Evolutionary conservation across 2,113 vertebrate species (phyloP).

Genomic region (Forbesichthys papilliferus): DNA sequence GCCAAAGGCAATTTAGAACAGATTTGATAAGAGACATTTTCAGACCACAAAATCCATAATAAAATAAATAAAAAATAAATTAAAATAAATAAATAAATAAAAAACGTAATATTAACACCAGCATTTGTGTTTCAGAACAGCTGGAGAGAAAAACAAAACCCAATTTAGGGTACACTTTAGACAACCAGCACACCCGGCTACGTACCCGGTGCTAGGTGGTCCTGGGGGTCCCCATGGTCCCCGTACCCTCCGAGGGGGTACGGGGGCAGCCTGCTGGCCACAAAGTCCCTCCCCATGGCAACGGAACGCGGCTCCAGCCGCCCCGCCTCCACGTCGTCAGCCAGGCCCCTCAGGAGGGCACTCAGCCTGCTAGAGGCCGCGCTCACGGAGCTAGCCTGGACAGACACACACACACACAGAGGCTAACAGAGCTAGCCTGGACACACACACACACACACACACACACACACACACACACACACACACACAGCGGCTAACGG

Average conservation of each 20-base stretch:
- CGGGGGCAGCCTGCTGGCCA: conserved; percentile 82
- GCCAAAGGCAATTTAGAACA: too few relatives aligned
- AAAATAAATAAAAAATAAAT: too few relatives aligned
- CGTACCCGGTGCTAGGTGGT: conserved; percentile 72
- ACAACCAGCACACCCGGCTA: too few relatives aligned
- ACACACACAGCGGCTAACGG: background rate
- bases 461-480: background rate
- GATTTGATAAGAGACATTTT: too few relatives aligned
- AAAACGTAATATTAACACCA: too few relatives aligned
- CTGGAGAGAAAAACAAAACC: too few relatives aligned
- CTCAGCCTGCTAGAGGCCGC: conserved; percentile 59
- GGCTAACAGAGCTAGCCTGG: conserved; percentile 24
- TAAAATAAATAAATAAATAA: too few relatives aligned
- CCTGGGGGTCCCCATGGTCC: conserved; percentile 30
- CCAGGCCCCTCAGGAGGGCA: conserved; percentile 77
- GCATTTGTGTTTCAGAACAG: too few relatives aligned
- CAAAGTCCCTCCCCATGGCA: conserved; percentile 89
- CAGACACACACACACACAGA: background rate
- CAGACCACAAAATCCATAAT: too few relatives aligned
- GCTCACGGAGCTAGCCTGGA: conserved; percentile 25
- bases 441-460: conserved; percentile 1
- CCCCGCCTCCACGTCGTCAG: conserved; percentile 73
- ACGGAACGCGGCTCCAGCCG: conserved; percentile 68
- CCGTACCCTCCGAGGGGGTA: conserved; percentile 23
- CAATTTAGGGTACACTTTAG: too few relatives aligned